Conservation (phyloP, 2,113 vertebrate genomes). For the Xiphorhynchus elegans region DNA sequence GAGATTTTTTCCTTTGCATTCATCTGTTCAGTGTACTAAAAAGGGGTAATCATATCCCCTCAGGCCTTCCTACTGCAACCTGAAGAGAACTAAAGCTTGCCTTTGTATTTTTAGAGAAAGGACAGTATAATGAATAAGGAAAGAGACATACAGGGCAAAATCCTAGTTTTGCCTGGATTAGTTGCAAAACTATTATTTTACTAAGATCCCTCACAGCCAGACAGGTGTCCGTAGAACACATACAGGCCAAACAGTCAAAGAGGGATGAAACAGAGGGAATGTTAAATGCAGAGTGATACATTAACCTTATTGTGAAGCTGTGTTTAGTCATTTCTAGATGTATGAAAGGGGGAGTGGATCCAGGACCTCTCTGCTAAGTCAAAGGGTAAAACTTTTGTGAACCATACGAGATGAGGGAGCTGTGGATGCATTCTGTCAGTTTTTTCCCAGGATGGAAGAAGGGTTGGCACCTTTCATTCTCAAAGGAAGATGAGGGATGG, state of each 20-base stretch:
- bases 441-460: background rate
- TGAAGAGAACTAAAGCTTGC: background rate
- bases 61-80: background rate
- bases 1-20: background rate
- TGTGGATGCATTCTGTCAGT: background rate
- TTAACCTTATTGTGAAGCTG: background rate
- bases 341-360: background rate
- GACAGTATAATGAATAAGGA: background rate
- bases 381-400: background rate
- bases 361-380: background rate
- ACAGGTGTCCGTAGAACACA: background rate
- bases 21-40: background rate
- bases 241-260: background rate
- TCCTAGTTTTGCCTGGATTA: background rate
- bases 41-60: background rate
- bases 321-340: background rate
- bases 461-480: background rate
- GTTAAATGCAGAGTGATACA: background rate
- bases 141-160: background rate
- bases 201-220: background rate
- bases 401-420: fast-evolving
- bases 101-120: background rate
- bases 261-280: background rate
- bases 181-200: background rate
- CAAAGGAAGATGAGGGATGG: background rate